Percentiles rank a stretch among this genome's conserved stretches.
phyloP scores from a whole-genome alignment of 2,113 vertebrate genomes.

The Syngnathus floridae region DNA sequence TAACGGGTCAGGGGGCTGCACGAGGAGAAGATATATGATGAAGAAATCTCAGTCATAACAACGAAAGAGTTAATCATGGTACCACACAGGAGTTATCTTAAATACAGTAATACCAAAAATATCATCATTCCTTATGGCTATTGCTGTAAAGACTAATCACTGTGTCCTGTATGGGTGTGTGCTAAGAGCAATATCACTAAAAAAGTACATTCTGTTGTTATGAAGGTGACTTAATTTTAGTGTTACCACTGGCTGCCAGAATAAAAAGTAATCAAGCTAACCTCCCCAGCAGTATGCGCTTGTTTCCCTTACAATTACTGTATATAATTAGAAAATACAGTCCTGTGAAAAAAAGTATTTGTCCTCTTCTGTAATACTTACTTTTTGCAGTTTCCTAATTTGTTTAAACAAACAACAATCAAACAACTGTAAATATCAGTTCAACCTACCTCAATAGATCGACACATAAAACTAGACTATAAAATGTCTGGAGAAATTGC shows the following conservation, averaged over 20 bases:
- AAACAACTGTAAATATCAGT: too few species aligned
- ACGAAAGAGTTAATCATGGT: background rate
- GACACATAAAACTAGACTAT: too few species aligned
- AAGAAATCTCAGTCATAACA: background rate
- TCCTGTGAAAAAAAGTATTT: too few species aligned
- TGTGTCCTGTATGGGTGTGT: background rate
- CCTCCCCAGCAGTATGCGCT: background rate
- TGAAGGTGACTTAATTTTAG: background rate
- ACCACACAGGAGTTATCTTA: background rate
- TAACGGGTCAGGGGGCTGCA: constrained; percentile 76
- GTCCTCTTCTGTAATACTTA: too few species aligned
- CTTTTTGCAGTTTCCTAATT: too few species aligned
- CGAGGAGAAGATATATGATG: background rate
- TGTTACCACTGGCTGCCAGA: background rate
- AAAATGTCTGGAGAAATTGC: too few species aligned
- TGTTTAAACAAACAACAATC: too few species aligned
- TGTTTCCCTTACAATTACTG: background rate
- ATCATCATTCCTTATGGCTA: background rate
- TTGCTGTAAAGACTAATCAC: background rate
- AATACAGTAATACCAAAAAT: background rate
- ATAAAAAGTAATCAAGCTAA: background rate
- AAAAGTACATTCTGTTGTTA: background rate
- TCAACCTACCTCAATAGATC: too few species aligned
- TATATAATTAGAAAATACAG: too few species aligned
- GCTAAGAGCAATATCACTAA: background rate